Evolutionary conservation across 2,797 vertebrate species (phyloP), one percentile per base, ranked within the genome.

Genomic region (Sebastes minor): DNA sequence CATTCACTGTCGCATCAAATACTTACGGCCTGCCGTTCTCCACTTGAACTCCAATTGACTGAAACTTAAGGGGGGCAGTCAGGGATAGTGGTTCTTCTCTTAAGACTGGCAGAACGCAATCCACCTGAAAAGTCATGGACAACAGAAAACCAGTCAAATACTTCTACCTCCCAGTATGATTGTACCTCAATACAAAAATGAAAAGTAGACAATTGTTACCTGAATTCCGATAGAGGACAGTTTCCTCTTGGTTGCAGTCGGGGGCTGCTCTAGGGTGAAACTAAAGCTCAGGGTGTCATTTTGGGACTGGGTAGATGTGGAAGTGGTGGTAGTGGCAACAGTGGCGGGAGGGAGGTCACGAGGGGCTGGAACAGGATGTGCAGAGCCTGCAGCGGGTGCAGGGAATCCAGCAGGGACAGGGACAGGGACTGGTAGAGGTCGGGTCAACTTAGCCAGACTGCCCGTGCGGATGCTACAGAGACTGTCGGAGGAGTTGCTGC

Each of bases 21-120:
- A 96, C 97, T 97, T 96, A 99, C 98, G 97, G 97, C 97, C 98
- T 98, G 96, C 97, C 97, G 97, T 98, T 98, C 94, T 98, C 98
- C 95, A 99, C 98, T 96, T 99, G 98, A 93, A 99, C 97, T 94
- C 98, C 98, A 91, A 99, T 97, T 78, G 98, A 99, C 96, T 99
- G 98, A 96, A 98, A 98, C 95, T 96, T 98, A 13, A 95, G 84
- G 59, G 94, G 92, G 42, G 92, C 56, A 93, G 95, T 95, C 93
- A 96, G 95, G 83, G 93, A 84, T 56, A 97, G 94, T 72, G 93
- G 95, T 88, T 98, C 97, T 88, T 98, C 97, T 95, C 96, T 97
- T 90, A 95, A 92, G 90, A 96, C 94, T 91, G 97, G 96, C 94
- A 96, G 94, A 96, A 97, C 84, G 89, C 97, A 98, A 96, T 99